Percentiles rank a stretch among this genome's conserved stretches.
phyloP scores from a whole-genome alignment of 2,888 invertebrate genomes.

The Nebria salina region DNA sequence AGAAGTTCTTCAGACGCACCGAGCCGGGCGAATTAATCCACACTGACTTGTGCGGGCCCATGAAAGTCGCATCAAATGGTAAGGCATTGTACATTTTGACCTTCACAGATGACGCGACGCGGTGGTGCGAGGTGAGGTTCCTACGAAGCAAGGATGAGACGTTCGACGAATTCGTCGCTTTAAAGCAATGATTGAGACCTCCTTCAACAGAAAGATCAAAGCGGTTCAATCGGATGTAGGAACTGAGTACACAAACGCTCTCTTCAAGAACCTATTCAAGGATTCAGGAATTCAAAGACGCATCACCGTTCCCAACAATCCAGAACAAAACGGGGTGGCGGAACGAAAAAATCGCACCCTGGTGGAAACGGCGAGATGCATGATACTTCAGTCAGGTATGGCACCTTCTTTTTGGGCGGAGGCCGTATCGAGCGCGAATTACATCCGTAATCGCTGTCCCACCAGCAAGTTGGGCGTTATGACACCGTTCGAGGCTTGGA shows the following conservation, averaged over 20 bases:
- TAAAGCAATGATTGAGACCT: neutral
- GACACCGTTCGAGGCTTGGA: too few species aligned
- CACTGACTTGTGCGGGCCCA: neutral
- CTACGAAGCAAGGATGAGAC: neutral
- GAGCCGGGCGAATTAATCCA: neutral
- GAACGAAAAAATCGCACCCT: constrained; percentile 52
- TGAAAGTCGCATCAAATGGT: neutral
- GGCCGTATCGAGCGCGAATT: too few species aligned
- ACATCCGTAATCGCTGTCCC: too few species aligned
- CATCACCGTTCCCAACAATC: constrained; percentile 48
- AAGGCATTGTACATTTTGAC: neutral
- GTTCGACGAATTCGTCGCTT: neutral
- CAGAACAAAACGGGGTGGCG: constrained; percentile 50
- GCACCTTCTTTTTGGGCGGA: too few species aligned
- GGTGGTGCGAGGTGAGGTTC: too few species aligned
- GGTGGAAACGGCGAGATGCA: constrained; percentile 50
- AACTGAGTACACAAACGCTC: neutral
- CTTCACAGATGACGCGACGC: neutral
- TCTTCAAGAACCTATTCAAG: too few species aligned
- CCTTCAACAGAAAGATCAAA: neutral
- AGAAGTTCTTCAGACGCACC: too few species aligned
- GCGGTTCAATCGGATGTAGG: neutral
- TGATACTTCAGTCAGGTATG: too few species aligned
- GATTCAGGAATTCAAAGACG: too few species aligned
- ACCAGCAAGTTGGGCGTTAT: too few species aligned